phyloP scores from a whole-genome alignment of 2,888 invertebrate genomes.

The Drosophila peninsularis region DNA sequence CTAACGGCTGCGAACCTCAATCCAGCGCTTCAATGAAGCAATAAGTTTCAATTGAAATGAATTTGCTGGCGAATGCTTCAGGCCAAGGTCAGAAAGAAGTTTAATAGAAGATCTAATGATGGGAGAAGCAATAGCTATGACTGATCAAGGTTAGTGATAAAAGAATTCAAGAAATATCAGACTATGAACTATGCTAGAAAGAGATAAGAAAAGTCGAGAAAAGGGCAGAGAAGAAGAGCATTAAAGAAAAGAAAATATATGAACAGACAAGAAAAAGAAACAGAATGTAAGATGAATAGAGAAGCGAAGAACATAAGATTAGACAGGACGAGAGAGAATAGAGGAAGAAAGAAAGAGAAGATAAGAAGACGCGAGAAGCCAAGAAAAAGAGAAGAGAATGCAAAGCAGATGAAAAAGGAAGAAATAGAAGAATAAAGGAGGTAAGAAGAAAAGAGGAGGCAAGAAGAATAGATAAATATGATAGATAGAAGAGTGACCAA shows the following conservation, averaged over 20 bases:
- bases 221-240: background rate
- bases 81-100: slow-evolving; percentile 59
- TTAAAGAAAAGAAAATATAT: background rate
- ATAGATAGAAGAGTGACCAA: too few relatives aligned
- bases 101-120: background rate
- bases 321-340: too few relatives aligned
- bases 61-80: slow-evolving; percentile 34
- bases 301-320: too few relatives aligned
- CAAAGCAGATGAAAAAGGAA: too few relatives aligned
- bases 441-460: too few relatives aligned
- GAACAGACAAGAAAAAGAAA: background rate
- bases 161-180: background rate
- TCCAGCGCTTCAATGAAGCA: slow-evolving; percentile 60
- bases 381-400: too few relatives aligned
- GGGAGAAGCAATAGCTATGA: background rate
- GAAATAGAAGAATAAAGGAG: too few relatives aligned
- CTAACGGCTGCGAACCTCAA: slow-evolving; percentile 51
- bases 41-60: slow-evolving; percentile 71
- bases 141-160: background rate
- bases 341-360: too few relatives aligned
- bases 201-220: background rate
- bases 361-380: too few relatives aligned
- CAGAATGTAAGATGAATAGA: too few relatives aligned
- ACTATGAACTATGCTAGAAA: background rate
- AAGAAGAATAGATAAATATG: too few relatives aligned